Evolutionary conservation across 1,140 invertebrate genomes (phyloP), one percentile per base, ranked within the genome.

Genomic region (Helicoverpa armigera): DNA sequence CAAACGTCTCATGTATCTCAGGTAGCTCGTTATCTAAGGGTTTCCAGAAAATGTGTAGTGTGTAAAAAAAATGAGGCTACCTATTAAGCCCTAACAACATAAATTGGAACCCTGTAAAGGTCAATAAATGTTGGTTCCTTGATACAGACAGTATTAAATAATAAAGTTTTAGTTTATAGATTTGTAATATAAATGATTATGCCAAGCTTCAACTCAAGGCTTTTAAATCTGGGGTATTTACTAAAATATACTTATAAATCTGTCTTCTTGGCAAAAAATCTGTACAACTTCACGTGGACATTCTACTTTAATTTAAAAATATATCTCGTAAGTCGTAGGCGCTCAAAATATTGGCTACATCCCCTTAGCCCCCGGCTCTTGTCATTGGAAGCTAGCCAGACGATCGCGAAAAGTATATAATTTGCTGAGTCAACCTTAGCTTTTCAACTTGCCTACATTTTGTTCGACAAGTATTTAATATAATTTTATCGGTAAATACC

Each of bases 321-420:
- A 31, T 56, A 58, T 58, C 70, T 73, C 10, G 70, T 73, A 73
- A 54, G 70, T 73, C 10, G 70, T 73, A 73, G 70, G 70, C 54
- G 54, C 70, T 73, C 53, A 73, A 73, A 73, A 73, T 73, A 73
- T 73, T 73, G 70, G 70, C 70, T 73, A 73, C 70, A 73, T 73
- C 53, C 70, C 70, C 58, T 54, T 9, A 72, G 50, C 69, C 63
- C 43, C 48, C 70, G 43, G 54, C 53, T 58, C 70, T 73, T 18
- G 70, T 43, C 53, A 73, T 73, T 73, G 70, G 70, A 56, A 31
- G 70, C 70, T 58, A 73, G 70, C 70, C 70, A 73, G 70, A 58
- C 54, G 29, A 53, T 58, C 51, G 70, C 53, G 70, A 73, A 73
- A 73, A 73, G 29, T 73, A 73, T 73, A 73, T 58, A 73, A 73